Base-by-base conservation (phyloP, 2,797 vertebrate species). In the Borostomias antarcticus region DNA sequence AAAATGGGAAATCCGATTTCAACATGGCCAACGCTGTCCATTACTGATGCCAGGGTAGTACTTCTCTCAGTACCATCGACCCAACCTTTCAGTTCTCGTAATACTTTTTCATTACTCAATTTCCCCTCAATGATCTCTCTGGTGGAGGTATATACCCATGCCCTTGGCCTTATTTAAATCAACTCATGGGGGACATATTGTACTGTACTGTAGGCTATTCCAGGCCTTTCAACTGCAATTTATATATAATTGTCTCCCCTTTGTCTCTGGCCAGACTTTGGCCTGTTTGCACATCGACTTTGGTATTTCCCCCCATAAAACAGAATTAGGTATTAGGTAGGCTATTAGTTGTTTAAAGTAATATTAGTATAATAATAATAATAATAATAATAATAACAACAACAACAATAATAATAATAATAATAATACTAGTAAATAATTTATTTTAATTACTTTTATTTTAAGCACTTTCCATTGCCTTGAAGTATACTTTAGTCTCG, bases 201-300 rank as follows among this genome's bases (percentile, higher is more conserved):
- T 15, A 5, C 17, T 45, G 40, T n/a, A 17, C 40, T 4, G 15
- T n/a, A 45, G 1, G 17, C 40, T n/a, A n/a, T 25, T 52, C 5
- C 25, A 29, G 57, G 64, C 53, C 60, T 69, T 75, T 73, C 62
- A 58, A 47, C 28, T 25, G 1, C 43, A 47, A 21, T 50, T n/a
- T 29, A 73, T 60, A 63, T 53, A 68, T 35, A 50, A 60, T 8
- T 19, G n/a, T 35, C 5, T 33, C 13, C 30, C 13, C 32, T 45
- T 69, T n/a, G 58, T 19, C 23, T 21, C 17, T 35, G 15, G 13
- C n/a, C 9, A 7, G 32, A 9, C 19, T 35, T 9, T 21, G 2
- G n/a, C 30, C 32, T 33, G 28, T 57, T 1, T 28, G 7, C 17
- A 29, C n/a, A 37, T 37, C 11, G 32, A 37, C 56, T 51, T 35